A percentile compares a stretch with the other conserved stretches of the same genome.
Evolutionary conservation across 2,113 vertebrate species (phyloP).

Genomic region (Apteryx owenii): DNA sequence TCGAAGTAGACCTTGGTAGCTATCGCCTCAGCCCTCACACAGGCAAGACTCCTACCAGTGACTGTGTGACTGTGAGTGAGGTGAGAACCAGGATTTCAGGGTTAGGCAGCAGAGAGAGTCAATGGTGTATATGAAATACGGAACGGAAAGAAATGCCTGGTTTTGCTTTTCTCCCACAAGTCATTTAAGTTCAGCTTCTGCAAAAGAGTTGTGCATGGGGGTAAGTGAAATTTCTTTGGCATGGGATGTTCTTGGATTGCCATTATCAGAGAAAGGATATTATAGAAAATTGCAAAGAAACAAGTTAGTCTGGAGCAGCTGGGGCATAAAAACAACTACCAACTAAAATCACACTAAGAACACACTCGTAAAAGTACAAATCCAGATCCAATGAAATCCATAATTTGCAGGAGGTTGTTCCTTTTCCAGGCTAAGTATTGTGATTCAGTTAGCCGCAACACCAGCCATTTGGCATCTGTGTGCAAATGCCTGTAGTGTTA

Average conservation of each 20-base stretch:
- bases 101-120: not conserved
- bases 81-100: not conserved
- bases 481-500: not conserved
- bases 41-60: not conserved
- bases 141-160: not conserved
- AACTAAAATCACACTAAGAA: not conserved
- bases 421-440: not conserved
- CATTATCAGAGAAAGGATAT: not conserved
- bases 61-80: not conserved
- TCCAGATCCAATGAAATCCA: not conserved
- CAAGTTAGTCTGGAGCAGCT: not conserved
- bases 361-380: not conserved
- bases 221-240: not conserved
- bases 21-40: not conserved
- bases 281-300: not conserved
- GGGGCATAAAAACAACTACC: not conserved
- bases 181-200: not conserved
- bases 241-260: not conserved
- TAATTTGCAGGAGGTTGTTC: not conserved
- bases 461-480: not conserved
- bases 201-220: too few relatives aligned
- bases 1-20: not conserved
- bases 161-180: not conserved
- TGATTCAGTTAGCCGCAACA: not conserved
- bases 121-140: not conserved